phyloP scores from a whole-genome alignment of 2,113 vertebrate species.

The Telmatochromis sp. region DNA sequence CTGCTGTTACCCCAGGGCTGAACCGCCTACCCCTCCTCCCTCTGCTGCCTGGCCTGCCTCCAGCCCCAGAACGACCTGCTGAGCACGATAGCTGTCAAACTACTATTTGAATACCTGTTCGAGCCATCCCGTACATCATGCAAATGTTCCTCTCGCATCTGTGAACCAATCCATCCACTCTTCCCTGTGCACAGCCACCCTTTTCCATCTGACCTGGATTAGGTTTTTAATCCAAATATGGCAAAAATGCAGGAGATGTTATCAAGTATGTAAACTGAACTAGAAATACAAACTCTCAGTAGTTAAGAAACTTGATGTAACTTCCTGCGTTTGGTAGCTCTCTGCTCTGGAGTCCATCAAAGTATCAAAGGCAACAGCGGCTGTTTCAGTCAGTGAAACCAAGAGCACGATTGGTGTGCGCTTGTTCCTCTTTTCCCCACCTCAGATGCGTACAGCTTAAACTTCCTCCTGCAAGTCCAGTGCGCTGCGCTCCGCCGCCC shows the following conservation, averaged over 20 bases:
- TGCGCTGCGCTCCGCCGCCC: neutral
- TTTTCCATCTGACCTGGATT: neutral
- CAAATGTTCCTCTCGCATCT: constrained; percentile 5
- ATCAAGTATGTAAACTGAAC: neutral
- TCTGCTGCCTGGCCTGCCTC: neutral
- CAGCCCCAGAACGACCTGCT: neutral
- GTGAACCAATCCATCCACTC: neutral
- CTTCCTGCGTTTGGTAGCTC: neutral
- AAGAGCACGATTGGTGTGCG: neutral
- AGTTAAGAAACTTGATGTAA: neutral
- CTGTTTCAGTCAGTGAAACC: neutral
- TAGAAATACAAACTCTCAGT: neutral
- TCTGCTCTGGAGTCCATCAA: neutral
- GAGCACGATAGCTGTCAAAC: constrained; percentile 1
- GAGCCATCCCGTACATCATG: neutral
- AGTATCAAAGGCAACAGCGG: neutral
- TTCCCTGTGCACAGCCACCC: neutral
- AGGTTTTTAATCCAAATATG: neutral
- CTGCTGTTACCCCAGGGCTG: neutral
- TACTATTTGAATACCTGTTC: constrained; percentile 18
- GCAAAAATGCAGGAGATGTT: neutral
- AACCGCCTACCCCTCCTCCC: neutral
- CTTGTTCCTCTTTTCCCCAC: constrained; percentile 35
- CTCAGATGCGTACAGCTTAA: neutral
- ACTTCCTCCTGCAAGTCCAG: constrained; percentile 43